Evolutionary conservation across 2,888 invertebrate genomes (phyloP), one percentile per base, ranked within the genome.

Genomic region (Resseliella maxima): DNA sequence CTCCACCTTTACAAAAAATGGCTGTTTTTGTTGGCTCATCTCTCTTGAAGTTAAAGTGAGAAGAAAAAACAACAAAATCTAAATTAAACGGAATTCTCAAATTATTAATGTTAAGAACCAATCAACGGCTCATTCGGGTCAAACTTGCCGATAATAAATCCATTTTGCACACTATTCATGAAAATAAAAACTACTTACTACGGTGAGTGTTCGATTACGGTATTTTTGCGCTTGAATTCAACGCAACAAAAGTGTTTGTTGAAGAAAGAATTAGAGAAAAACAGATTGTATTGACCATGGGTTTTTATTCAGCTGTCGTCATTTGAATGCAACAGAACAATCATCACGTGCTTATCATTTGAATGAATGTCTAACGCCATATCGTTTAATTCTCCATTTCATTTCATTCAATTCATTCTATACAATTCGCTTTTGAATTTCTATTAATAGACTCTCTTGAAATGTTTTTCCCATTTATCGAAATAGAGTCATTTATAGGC

Each of bases 31-130:
- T 31, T 35, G 72, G 15, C 72, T 72, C 72, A 72, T 27, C 27
- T 31, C 31, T 15, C 21, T 72, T 24, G 31, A 8, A 12, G 31
- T 15, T 15, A 3, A 59, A n/a, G n/a, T n/a, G n/a, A n/a, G 24
- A 59, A 24, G 0, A 59, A 59, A 59, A 50, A 18, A 41, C 41
- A 41, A 41, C 41, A 50, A 27, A 59, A 59, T 27, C 5, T n/a
- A 24, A 59, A 59, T 59, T 59, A 59, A 59, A 27, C 59, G 59
- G 59, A n/a, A 59, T 72, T 31, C n/a, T 72, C 72, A 72, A n/a
- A 10, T 72, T 31, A 72, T 21, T 72, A 27, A 35, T 31, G 18
- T 72, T 35, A 72, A 72, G 72, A 72, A 31, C 31, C 72, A n/a
- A 72, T 31, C 72, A 10, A 12, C 31, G 15, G 31, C 72, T 15